A percentile compares a stretch with the other conserved stretches of the same genome.
Evolutionary conservation across 2,797 vertebrate genomes (phyloP).

Genomic region (Lepilemur ruficaudatus): DNA sequence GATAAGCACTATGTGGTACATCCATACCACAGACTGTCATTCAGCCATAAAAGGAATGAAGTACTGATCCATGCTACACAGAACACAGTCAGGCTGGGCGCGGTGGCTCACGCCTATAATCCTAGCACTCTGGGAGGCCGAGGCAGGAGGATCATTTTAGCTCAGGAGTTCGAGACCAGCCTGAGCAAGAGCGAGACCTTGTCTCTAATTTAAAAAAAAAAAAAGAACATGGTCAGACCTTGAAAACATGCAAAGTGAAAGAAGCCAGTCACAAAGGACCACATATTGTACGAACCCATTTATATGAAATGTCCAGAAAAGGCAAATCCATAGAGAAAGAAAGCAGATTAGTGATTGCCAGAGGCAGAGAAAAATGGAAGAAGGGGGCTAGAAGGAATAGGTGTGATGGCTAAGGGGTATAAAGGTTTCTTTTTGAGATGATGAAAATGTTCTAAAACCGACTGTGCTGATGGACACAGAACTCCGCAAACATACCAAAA

Average conservation of each 20-base stretch:
- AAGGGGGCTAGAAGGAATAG: neutral
- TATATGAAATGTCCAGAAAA: neutral
- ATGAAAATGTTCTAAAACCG: slow-evolving; percentile 33
- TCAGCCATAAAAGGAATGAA: neutral
- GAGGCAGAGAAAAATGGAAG: neutral
- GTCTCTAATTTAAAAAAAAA: too few species aligned
- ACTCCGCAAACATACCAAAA: neutral
- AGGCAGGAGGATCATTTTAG: too few species aligned
- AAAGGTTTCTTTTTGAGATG: neutral
- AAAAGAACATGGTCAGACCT: neutral
- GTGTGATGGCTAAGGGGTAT: neutral
- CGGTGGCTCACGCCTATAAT: too few species aligned
- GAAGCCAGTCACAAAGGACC: neutral
- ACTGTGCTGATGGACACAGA: neutral
- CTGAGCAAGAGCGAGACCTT: too few species aligned
- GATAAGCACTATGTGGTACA: neutral
- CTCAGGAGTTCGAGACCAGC: too few species aligned
- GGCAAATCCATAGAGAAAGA: neutral
- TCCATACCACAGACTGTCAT: neutral
- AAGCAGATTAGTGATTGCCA: slow-evolving; percentile 13
- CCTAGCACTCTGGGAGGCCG: too few species aligned
- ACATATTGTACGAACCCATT: neutral
- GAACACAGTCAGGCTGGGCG: neutral
- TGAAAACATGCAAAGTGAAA: neutral
- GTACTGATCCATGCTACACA: neutral